phyloP scores from a whole-genome alignment of 2,113 vertebrate species.

The Cathartes aura region DNA sequence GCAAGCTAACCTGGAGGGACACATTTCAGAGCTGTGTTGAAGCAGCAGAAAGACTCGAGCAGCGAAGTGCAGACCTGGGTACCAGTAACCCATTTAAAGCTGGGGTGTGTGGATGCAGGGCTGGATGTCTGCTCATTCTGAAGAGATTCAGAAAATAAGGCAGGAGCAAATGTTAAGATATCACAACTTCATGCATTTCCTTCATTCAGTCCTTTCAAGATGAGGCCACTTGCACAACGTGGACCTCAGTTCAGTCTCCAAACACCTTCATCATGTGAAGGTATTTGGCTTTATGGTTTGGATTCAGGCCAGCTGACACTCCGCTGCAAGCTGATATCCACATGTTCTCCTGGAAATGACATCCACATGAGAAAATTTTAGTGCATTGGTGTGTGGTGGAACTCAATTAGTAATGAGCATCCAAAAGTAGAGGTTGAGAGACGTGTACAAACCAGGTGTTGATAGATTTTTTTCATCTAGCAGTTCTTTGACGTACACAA shows the following conservation, averaged over 20 bases:
- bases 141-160: not conserved
- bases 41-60: not conserved
- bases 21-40: conserved; percentile 18
- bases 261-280: not conserved
- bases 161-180: not conserved
- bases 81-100: conserved; percentile 4
- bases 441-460: not conserved
- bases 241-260: not conserved
- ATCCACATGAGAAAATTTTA: not conserved
- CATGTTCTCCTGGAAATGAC: not conserved
- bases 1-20: conserved; percentile 45
- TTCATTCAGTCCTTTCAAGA: not conserved
- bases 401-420: not conserved
- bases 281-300: not conserved
- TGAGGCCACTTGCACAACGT: not conserved
- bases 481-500: not conserved
- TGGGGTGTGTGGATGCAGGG: not conserved
- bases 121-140: not conserved
- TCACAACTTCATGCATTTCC: not conserved
- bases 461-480: not conserved
- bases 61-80: not conserved
- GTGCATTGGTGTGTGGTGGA: not conserved
- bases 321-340: not conserved
- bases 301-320: not conserved
- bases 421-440: not conserved